Conservation (phyloP, 1,140 invertebrate genomes). For the Hypothenemus hampei region DNA sequence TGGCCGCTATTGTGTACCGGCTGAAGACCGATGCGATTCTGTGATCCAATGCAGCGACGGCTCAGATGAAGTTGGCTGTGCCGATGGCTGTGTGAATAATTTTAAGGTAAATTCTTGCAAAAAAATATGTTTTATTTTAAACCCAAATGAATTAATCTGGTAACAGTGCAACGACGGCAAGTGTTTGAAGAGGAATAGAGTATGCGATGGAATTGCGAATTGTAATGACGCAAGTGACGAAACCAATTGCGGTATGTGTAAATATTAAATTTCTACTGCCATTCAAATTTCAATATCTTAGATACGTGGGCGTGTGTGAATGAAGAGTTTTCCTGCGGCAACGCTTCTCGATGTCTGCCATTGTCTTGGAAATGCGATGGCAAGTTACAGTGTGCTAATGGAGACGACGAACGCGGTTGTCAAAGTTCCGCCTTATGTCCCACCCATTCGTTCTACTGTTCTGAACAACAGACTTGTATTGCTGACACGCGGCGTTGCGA, state of each 20-base stretch:
- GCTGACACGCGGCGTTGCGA: constrained; percentile 58
- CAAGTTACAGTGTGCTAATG: constrained; percentile 60
- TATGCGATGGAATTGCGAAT: constrained; percentile 68
- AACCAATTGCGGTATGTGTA: constrained; percentile 53
- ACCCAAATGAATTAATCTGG: background rate
- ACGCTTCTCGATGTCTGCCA: constrained; percentile 51
- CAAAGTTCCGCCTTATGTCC: constrained; percentile 49
- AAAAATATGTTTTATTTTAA: background rate
- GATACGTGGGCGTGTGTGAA: constrained; percentile 53
- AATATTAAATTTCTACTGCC: background rate
- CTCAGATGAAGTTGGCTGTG: constrained; percentile 59
- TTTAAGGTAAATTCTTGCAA: constrained; percentile 45
- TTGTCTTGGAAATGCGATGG: constrained; percentile 60
- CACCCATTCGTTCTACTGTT: constrained; percentile 55
- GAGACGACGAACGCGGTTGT: constrained; percentile 60
- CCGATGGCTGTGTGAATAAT: constrained; percentile 54
- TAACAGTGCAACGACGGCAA: constrained; percentile 61
- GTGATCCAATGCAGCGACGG: constrained; percentile 59
- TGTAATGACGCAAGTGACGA: constrained; percentile 72
- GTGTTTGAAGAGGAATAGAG: constrained; percentile 63
- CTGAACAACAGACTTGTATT: constrained; percentile 53
- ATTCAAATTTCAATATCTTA: constrained; percentile 28
- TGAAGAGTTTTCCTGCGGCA: constrained; percentile 54
- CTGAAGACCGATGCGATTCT: constrained; percentile 56
- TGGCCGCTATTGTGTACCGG: constrained; percentile 54